phyloP scores from a whole-genome alignment of 2,113 vertebrate species.

The Crotalus tigris region DNA sequence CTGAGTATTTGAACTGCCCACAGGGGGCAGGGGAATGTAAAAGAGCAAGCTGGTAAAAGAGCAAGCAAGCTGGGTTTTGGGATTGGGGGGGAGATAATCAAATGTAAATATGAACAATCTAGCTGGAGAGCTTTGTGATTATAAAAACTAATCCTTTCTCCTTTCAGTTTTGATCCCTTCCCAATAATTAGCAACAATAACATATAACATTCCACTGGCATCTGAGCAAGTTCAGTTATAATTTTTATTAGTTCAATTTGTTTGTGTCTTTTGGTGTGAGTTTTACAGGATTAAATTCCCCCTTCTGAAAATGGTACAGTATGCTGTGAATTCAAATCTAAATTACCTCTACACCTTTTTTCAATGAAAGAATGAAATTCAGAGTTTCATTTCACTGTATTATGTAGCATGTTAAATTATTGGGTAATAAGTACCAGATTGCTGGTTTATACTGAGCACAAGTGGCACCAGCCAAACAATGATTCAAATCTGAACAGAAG shows the following conservation, averaged over 20 bases:
- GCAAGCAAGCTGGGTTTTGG: not conserved
- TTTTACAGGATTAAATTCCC: not conserved
- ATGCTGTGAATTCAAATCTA: not conserved
- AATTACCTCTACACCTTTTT: not conserved
- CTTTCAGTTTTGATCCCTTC: not conserved
- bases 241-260: not conserved
- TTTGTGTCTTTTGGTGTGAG: not conserved
- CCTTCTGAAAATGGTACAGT: not conserved
- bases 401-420: not conserved
- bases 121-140: not conserved
- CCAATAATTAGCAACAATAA: not conserved
- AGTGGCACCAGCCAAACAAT: not conserved
- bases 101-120: not conserved
- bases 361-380: not conserved
- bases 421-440: not conserved
- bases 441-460: not conserved
- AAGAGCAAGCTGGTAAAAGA: not conserved
- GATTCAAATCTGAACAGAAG: not conserved
- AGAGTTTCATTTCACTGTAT: not conserved
- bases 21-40: not conserved
- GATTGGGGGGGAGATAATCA: not conserved
- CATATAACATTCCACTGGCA: not conserved
- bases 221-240: not conserved
- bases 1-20: not conserved
- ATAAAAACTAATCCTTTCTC: not conserved